These are phyloP conservation scores for Hypsibius dujardini DNA, from an alignment of 1,140 invertebrate species.

Conservation along the genomic window DNA sequence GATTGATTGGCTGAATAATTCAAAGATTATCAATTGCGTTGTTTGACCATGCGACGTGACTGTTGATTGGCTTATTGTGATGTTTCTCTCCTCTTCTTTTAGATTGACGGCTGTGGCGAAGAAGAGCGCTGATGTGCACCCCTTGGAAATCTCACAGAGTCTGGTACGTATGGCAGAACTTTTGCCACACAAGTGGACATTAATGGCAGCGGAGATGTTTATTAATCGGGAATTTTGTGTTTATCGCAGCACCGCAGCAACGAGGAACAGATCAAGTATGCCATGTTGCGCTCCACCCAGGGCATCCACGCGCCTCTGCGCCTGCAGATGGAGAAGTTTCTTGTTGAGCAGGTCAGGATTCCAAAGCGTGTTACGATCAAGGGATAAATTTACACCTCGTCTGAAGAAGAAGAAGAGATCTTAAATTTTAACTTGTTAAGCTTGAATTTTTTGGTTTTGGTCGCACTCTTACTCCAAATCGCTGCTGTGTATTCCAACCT, in stretches of 20 bases:
- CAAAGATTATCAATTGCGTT: no score
- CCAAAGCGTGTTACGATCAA: no score
- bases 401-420: no score
- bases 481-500: slow-evolving; percentile 15
- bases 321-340: slow-evolving; percentile 62
- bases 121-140: neutral
- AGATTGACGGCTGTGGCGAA: neutral
- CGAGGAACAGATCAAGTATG: slow-evolving; percentile 47
- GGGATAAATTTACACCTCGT: no score
- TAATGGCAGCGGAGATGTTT: neutral
- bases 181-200: no score
- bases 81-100: no score
- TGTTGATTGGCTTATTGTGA: neutral
- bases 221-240: no score
- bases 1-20: no score
- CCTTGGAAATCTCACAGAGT: slow-evolving; percentile 2
- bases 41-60: no score
- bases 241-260: slow-evolving; percentile 29
- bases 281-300: slow-evolving; percentile 59
- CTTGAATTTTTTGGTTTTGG: slow-evolving; percentile 18
- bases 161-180: neutral
- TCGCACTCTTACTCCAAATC: no score
- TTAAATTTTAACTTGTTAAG: neutral
- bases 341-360: slow-evolving; percentile 49
- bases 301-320: slow-evolving; percentile 66